Base-by-base conservation (phyloP, 2,888 invertebrate genomes). In the Drosophila maculinotata region DNA sequence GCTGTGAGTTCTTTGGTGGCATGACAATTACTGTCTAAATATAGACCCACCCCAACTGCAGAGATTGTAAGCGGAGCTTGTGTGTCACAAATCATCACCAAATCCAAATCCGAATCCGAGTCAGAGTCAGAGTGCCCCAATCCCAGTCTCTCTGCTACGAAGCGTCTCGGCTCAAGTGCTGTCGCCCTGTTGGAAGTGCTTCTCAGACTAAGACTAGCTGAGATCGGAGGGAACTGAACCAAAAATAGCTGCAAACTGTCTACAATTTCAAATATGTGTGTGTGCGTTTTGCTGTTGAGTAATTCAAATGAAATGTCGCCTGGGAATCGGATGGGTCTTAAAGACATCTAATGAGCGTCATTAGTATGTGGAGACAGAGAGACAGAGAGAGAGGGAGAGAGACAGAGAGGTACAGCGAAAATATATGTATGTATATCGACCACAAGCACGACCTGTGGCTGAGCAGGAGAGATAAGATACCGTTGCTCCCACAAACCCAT, bases 271-370 rank as follows among this genome's bases (percentile, higher is more conserved):
- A 35, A 64, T 68, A 60, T 67, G 54, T 17, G 38, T 20, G 38
- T 39, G 23, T 20, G 12, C 25, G 15, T 56, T 25, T 31, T 45
- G 17, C 58, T 66, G 81, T 79, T 81, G 79, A 79, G 81, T 79
- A 79, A 79, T 80, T 80, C 87, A 59, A 59, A 62, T 56, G 73
- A 82, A 79, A 64, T 75, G 76, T 77, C 73, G 78, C 66, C 66
- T 67, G 49, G 64, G 77, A 74, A 76, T 48, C 35, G 57, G 20
- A 79, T 63, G 76, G 57, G 62, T 77, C 60, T 71, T 83, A 79
- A 83, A 76, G 70, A 82, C 64, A 69, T 82, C 86, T 83, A 83
- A 83, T 83, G 82, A 87, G 82, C 79, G 71, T 83, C 82, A 83
- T 83, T 83, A 87, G 85, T 81, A 68, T 68, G 60, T 76, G 72